phyloP scores from a whole-genome alignment of 2,888 invertebrate species.

The Pyrrhosoma nymphula region DNA sequence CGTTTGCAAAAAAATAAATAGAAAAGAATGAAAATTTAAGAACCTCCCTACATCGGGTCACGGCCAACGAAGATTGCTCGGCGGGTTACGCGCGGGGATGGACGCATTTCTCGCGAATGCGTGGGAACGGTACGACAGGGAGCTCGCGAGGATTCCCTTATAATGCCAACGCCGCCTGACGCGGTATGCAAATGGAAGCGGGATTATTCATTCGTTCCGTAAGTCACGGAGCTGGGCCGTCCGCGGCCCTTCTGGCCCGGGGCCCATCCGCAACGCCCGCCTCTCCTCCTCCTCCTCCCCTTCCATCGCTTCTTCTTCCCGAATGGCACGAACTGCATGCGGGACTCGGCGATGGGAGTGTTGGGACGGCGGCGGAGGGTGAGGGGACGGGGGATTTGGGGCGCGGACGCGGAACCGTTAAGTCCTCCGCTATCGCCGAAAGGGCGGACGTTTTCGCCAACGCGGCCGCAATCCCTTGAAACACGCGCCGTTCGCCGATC shows the following conservation, averaged over 20 bases:
- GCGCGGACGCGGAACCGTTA: conserved; percentile 12
- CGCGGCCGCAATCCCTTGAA: neutral
- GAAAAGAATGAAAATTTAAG: neutral
- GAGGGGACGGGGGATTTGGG: neutral
- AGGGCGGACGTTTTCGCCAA: conserved; percentile 7
- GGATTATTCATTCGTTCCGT: conserved; percentile 39
- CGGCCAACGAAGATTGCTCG: neutral
- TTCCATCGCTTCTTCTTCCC: neutral
- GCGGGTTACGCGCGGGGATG: neutral
- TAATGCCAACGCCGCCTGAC: neutral
- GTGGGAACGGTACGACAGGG: neutral
- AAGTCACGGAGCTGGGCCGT: neutral
- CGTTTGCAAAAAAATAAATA: too few relatives aligned
- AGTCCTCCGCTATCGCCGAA: conserved; percentile 13
- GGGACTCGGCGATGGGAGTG: too few relatives aligned
- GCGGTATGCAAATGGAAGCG: neutral
- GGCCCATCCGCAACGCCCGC: neutral
- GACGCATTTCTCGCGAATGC: neutral
- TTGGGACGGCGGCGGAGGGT: neutral
- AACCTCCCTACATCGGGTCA: neutral
- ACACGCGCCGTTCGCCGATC: neutral
- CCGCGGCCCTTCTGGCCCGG: neutral
- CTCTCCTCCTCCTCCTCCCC: neutral
- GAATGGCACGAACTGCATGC: neutral
- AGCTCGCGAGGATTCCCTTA: neutral